These are phyloP conservation scores for Ips typographus DNA, from an alignment of 1,140 invertebrate species.

Conservation along the genomic window DNA sequence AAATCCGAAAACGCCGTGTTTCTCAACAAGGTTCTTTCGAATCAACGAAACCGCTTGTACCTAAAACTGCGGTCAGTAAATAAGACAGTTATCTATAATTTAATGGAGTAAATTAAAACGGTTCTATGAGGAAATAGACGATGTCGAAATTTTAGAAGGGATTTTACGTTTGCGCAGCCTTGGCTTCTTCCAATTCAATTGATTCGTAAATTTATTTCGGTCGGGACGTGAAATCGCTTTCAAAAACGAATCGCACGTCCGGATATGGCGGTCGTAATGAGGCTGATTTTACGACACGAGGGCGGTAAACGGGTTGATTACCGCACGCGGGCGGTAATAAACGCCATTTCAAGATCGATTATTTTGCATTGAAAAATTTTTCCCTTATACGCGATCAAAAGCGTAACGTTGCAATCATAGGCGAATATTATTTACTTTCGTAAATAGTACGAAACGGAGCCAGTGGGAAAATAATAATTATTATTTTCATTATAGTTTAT, in stretches of 20 bases:
- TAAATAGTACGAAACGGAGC: constrained; percentile 9
- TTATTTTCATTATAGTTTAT: constrained; percentile 13
- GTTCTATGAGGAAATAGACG: constrained; percentile 2
- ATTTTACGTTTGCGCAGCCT: constrained; percentile 1
- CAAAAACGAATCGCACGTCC: neutral
- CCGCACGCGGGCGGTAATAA: too few relatives aligned
- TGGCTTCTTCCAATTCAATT: neutral
- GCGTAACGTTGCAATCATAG: too few relatives aligned
- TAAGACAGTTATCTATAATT: constrained; percentile 12
- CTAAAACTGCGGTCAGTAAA: neutral
- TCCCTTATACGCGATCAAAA: neutral
- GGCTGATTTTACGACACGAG: neutral
- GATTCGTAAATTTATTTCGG: neutral
- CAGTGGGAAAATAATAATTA: constrained; percentile 10
- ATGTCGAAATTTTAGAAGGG: constrained; percentile 13
- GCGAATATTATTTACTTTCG: constrained; percentile 6
- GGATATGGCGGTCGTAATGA: neutral
- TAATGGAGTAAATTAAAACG: constrained; percentile 7
- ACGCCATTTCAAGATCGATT: too few relatives aligned
- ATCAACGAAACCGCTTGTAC: neutral
- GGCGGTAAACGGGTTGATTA: neutral
- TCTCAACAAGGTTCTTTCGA: neutral
- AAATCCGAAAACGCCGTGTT: constrained; percentile 1
- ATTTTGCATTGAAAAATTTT: too few relatives aligned
- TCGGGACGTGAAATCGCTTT: neutral